Conservation (phyloP, 2,797 vertebrate genomes). For the Leucoraja ocellata region DNA sequence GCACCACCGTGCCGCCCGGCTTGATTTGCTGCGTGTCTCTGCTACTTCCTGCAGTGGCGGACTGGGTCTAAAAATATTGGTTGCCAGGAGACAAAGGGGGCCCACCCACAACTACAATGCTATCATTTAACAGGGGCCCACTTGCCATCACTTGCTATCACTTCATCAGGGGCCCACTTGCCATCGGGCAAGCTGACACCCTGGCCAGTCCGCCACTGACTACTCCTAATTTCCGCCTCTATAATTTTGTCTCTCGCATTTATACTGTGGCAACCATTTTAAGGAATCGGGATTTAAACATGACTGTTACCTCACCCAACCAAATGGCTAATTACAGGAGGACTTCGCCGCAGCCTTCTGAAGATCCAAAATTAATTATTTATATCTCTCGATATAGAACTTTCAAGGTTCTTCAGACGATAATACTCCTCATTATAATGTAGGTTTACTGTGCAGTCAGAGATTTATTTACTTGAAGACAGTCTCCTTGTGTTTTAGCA, state of each 20-base stretch:
- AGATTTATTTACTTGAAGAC: background rate
- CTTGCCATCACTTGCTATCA: no score
- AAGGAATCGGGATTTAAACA: background rate
- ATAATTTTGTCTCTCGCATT: background rate
- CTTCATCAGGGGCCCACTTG: no score
- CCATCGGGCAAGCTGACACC: no score
- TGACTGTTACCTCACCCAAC: background rate
- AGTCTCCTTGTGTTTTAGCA: background rate
- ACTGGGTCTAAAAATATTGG: no score
- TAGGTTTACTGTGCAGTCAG: background rate
- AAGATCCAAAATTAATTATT: conserved; percentile 14
- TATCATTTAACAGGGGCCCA: no score
- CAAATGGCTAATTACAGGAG: background rate
- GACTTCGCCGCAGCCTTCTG: background rate
- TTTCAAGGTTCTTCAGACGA: background rate
- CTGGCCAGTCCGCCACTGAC: no score
- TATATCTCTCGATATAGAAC: conserved; percentile 1
- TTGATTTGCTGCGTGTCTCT: no score
- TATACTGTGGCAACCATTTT: background rate
- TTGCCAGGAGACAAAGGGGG: no score
- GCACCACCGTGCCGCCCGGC: no score
- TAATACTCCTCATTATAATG: conserved; percentile 26
- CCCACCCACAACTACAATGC: no score
- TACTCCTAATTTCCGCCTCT: no score
- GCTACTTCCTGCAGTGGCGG: no score